phyloP scores from a whole-genome alignment of 1,140 invertebrate species.

The Melipona quadrifasciata region DNA sequence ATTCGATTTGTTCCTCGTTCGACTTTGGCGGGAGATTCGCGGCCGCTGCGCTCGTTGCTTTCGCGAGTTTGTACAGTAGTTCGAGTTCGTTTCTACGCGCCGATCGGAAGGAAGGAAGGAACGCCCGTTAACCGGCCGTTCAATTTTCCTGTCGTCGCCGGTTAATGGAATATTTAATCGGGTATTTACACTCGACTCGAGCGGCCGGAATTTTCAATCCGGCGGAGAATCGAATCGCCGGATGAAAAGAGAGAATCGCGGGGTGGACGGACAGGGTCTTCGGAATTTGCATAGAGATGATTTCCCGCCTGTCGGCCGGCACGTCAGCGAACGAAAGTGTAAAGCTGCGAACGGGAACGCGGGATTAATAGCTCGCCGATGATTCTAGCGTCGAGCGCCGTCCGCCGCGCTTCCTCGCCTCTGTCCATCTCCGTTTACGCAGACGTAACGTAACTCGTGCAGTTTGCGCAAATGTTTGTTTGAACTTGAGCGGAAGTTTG shows the following conservation, averaged over 20 bases:
- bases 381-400: neutral
- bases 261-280: conserved; percentile 16
- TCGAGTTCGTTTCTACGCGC: neutral
- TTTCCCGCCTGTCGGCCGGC: neutral
- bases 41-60: neutral
- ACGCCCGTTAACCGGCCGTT: neutral
- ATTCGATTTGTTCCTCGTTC: neutral
- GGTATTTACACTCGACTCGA: conserved; percentile 20
- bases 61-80: neutral
- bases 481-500: too few relatives aligned
- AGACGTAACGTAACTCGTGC: too few relatives aligned
- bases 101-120: neutral
- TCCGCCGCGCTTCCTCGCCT: too few relatives aligned
- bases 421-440: too few relatives aligned
- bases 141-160: neutral
- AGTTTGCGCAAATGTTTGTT: too few relatives aligned
- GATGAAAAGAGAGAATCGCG: neutral
- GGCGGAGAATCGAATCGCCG: neutral
- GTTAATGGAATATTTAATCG: conserved; percentile 32
- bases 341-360: conserved; percentile 12
- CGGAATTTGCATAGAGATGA: conserved; percentile 43
- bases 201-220: neutral
- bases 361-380: conserved; percentile 32
- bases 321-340: neutral
- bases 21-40: neutral